Evolutionary conservation across 2,888 invertebrate genomes (phyloP), one percentile per base, ranked within the genome.

Genomic region (Eilema caniola): DNA sequence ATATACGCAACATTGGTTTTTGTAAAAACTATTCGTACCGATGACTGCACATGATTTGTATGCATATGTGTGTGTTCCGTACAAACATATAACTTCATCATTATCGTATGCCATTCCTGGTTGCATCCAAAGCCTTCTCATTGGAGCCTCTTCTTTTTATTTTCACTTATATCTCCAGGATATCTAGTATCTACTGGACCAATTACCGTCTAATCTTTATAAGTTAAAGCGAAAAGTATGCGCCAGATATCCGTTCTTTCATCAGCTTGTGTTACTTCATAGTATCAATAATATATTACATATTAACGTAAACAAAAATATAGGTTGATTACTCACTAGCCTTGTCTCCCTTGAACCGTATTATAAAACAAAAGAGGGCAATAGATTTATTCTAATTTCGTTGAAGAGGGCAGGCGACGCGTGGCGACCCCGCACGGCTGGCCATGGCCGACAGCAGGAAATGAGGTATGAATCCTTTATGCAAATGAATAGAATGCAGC

Each of bases 321-420:
- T 12, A 37, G 33, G 0, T 37, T 37, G 11, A 57, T 57, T 20
- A 20, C 10, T 31, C 31, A n/a, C 71, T 23, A 16, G n/a, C 60
- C 63, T 53, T 74, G 75, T 65, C 0, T 81, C 67, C 71, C 78
- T 88, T 86, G 31, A 1, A 66, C 83, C 82, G 64, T 25, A 62
- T 4, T 31, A 47, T 60, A 83, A 82, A 78, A 85, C 83, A 87
- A 87, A 86, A 84, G 86, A 83, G 87, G 83, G 83, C 84, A 84
- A 82, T 79, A 83, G 82, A 72, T 79, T 76, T 85, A 91, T 92
- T 93, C 89, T 82, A 92, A 93, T 92, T 93, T 91, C 88, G 86
- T 91, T 89, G 89, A 88, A 85, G 88, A 83, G 87, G 83, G 79
- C 80, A 82, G 82, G 76, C 88, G 85, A 85, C 88, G 92, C 89